Evolutionary conservation across 2,888 invertebrate genomes (phyloP).

Genomic region (Agonopterix arenella): DNA sequence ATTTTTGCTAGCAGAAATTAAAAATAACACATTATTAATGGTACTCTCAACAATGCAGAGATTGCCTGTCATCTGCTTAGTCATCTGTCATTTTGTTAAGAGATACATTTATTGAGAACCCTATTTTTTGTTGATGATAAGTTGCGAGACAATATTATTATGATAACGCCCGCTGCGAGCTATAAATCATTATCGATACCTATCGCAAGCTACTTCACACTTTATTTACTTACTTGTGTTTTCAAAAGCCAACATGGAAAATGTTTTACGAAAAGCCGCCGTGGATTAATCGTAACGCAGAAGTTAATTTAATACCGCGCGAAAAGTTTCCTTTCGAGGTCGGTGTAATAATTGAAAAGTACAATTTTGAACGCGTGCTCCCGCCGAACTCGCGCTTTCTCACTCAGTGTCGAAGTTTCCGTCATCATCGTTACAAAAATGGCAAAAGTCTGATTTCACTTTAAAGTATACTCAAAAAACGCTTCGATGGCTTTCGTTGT

Average conservation of each 20-base stretch:
- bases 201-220: slow-evolving; percentile 31
- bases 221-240: background rate
- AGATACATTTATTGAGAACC: too few relatives aligned
- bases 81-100: too few relatives aligned
- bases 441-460: slow-evolving; percentile 32
- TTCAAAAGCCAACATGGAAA: slow-evolving; percentile 26
- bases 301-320: slow-evolving; percentile 47
- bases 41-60: too few relatives aligned
- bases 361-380: slow-evolving; percentile 39
- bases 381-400: slow-evolving; percentile 18
- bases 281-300: slow-evolving; percentile 39
- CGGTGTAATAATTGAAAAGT: slow-evolving; percentile 52
- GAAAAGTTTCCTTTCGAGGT: slow-evolving; percentile 37
- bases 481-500: slow-evolving; percentile 21
- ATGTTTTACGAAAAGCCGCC: slow-evolving; percentile 33
- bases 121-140: background rate
- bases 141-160: slow-evolving; percentile 30
- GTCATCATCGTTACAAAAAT: slow-evolving; percentile 49
- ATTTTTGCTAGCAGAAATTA: too few relatives aligned
- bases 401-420: slow-evolving; percentile 33
- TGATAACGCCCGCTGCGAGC: slow-evolving; percentile 32
- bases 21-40: too few relatives aligned
- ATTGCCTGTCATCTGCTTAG: too few relatives aligned
- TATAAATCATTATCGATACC: slow-evolving; percentile 44
- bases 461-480: slow-evolving; percentile 34